These are phyloP conservation scores for Tupiocoris notatus DNA, from an alignment of 2,888 invertebrate species.

Conservation along the genomic window DNA sequence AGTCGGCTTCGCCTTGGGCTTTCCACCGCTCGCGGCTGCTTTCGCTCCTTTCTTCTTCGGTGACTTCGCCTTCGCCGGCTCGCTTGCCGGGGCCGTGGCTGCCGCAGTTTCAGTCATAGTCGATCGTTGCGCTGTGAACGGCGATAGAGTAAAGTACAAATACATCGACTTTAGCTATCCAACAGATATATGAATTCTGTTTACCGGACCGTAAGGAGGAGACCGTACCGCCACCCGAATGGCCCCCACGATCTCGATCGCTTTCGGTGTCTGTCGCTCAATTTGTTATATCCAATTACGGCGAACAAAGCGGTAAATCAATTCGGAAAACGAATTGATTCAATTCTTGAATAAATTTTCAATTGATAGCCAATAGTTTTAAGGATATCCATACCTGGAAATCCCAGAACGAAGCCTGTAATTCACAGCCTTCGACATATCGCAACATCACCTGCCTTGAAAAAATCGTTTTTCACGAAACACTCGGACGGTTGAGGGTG, in stretches of 20 bases:
- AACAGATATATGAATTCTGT: no score
- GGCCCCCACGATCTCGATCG: conserved; percentile 35
- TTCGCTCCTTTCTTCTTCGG: conserved; percentile 16
- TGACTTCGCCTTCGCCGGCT: conserved; percentile 25
- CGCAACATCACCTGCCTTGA: neutral
- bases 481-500: neutral
- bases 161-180: neutral
- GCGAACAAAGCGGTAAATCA: neutral
- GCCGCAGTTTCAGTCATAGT: neutral
- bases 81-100: neutral
- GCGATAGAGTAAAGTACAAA: neutral
- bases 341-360: no score
- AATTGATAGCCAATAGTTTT: no score
- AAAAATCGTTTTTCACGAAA: neutral
- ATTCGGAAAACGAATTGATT: no score
- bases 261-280: neutral
- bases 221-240: conserved; percentile 17
- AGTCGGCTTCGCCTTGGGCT: conserved; percentile 44
- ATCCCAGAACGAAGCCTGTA: neutral
- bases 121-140: neutral
- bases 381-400: no score
- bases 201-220: conserved; percentile 9
- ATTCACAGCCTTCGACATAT: neutral
- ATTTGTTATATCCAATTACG: neutral
- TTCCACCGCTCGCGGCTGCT: conserved; percentile 4